A percentile compares a stretch with the other conserved stretches of the same genome.
phyloP scores from a whole-genome alignment of 2,797 vertebrate species.

The Xerus rutilus region DNA sequence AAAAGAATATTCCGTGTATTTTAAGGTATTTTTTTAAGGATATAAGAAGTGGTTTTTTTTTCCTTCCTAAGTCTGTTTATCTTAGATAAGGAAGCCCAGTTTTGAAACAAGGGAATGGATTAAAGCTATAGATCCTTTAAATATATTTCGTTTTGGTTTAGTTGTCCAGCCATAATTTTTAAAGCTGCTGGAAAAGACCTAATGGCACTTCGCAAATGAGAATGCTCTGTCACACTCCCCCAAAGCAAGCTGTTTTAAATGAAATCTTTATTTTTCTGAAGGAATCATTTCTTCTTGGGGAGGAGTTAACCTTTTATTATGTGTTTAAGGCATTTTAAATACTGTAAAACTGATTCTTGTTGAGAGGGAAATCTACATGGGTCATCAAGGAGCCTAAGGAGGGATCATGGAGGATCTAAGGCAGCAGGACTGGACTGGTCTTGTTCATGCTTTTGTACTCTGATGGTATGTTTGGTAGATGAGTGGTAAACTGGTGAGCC shows the following conservation, averaged over 20 bases:
- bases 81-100: constrained; percentile 39
- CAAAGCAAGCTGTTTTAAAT: constrained; percentile 21
- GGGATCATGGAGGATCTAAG: constrained; percentile 22
- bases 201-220: neutral
- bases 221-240: neutral
- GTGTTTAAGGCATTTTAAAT: constrained; percentile 54
- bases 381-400: constrained; percentile 40
- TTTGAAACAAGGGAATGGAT: constrained; percentile 1
- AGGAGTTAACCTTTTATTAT: constrained; percentile 48
- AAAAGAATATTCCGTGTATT: neutral
- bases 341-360: constrained; percentile 57
- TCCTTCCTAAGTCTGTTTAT: constrained; percentile 45
- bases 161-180: constrained; percentile 43
- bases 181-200: constrained; percentile 11
- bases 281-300: constrained; percentile 43
- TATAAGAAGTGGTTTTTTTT: constrained; percentile 13
- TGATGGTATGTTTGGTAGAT: constrained; percentile 1
- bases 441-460: neutral
- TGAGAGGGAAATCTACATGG: constrained; percentile 25
- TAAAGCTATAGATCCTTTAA: constrained; percentile 40
- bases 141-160: constrained; percentile 43
- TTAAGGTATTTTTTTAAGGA: neutral
- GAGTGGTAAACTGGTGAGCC: neutral
- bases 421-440: neutral
- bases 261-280: constrained; percentile 42